A percentile compares a stretch with the other conserved stretches of the same genome.
phyloP scores from a whole-genome alignment of 2,797 vertebrate species.

The Coregonus suidteri region DNA sequence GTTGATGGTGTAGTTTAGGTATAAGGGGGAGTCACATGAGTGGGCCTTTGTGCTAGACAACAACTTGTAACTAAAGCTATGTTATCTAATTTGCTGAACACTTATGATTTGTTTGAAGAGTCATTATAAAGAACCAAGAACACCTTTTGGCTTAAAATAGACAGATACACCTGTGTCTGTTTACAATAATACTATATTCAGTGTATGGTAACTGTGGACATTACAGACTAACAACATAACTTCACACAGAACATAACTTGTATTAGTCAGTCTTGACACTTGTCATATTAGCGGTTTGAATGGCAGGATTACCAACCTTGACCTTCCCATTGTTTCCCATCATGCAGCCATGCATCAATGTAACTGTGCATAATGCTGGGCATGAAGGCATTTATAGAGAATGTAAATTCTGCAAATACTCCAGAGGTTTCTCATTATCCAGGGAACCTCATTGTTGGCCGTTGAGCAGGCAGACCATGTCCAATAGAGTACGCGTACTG shows the following conservation, averaged over 20 bases:
- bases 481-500: slow-evolving; percentile 8
- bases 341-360: background rate
- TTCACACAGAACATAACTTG: background rate
- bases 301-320: slow-evolving; percentile 2
- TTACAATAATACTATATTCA: background rate
- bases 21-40: background rate
- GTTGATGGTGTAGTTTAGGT: background rate
- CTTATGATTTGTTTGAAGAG: background rate
- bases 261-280: background rate
- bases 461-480: slow-evolving; percentile 10
- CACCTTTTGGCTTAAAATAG: background rate
- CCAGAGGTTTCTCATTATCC: slow-evolving; percentile 27
- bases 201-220: background rate
- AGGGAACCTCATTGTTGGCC: slow-evolving; percentile 13
- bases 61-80: background rate
- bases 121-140: background rate
- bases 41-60: background rate
- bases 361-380: background rate
- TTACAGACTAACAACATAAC: background rate
- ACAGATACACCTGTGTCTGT: background rate
- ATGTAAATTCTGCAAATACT: slow-evolving; percentile 11
- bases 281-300: background rate
- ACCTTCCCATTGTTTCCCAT: background rate
- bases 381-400: slow-evolving; percentile 3
- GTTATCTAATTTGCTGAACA: background rate